These are phyloP conservation scores for Thinocorus orbignyianus DNA, from an alignment of 2,113 vertebrate genomes.

Conservation along the genomic window DNA sequence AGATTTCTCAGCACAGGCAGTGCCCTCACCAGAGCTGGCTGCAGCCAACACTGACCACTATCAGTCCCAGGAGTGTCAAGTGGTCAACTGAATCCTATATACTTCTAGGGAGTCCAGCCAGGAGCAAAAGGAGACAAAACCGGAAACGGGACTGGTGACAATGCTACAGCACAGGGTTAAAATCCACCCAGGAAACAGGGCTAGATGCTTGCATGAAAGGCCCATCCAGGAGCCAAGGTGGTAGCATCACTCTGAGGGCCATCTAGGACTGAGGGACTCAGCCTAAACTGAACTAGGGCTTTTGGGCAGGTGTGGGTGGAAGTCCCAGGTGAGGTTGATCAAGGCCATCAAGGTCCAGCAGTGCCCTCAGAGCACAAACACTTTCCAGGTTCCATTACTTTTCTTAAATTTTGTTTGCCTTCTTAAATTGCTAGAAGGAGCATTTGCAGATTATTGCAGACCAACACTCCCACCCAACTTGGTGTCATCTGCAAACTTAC, in stretches of 20 bases:
- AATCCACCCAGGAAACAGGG: background rate
- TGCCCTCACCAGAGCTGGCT: background rate
- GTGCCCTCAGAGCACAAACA: background rate
- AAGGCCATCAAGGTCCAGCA: background rate
- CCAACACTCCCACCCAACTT: background rate
- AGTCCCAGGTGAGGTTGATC: background rate
- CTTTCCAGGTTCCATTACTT: background rate
- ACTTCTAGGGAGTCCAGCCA: background rate
- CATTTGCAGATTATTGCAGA: background rate
- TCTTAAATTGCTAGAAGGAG: background rate
- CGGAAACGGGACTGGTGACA: background rate
- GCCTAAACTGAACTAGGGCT: background rate
- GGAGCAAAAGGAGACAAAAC: background rate
- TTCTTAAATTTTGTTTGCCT: background rate
- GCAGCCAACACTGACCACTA: accelerated
- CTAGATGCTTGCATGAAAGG: background rate
- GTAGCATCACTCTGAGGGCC: accelerated
- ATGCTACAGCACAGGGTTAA: background rate
- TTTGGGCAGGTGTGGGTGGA: too few relatives aligned
- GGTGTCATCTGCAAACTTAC: background rate
- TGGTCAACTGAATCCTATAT: background rate
- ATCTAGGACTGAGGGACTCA: background rate
- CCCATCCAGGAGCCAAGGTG: background rate
- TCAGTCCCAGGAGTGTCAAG: background rate
- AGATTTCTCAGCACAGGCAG: accelerated